Base-by-base conservation (phyloP, 2,797 vertebrate species). In the Graptemys geographica region DNA sequence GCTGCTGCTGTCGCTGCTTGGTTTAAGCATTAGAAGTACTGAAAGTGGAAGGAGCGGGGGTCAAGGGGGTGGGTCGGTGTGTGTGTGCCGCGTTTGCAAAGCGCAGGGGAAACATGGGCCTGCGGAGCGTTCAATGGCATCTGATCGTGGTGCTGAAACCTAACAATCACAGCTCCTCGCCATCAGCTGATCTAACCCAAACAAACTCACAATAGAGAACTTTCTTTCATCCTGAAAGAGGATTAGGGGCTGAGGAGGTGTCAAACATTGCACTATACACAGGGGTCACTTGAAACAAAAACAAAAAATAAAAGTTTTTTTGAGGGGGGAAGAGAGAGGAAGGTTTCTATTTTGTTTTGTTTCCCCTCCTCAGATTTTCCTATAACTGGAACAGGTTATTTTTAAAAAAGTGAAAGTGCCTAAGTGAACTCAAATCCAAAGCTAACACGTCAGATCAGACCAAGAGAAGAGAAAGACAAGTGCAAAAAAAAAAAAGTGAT, bases 111-210 rank as follows among this genome's bases (percentile, higher is more conserved):
- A 37, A 51, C 81, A 6, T 44, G 88, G 65, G 18, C 92, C 83
- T 57, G 87, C 79, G 28, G 88, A 96, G 94, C 87, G 47, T 92
- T 95, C 97, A 86, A 87, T 96, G 97, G 98, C 98, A 98, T 98
- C 99, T 99, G 98, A 97, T 98, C 98, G 95, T 96, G 99, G 98
- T 99, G 98, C 99, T 99, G 98, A 99, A 98, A 97, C 86, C 97
- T 87, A 97, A 97, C 85, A n/a, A 4, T 80, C 79, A 5, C 87
- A 37, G 56, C 87, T 79, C 90, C 80, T 57, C 87, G 65, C 95
- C 89, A 84, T 89, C 92, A 95, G 95, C 96, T 81, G 96, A 95
- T 97, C 97, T 89, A 83, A 79, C 92, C 90, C 84, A 89, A 94
- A 93, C 88, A 92, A 96, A 97, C 90, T 97, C 96, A 96, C 96